Evolutionary conservation across 2,888 invertebrate species (phyloP), one percentile per base, ranked within the genome.

Genomic region (Harpalus rubripes): DNA sequence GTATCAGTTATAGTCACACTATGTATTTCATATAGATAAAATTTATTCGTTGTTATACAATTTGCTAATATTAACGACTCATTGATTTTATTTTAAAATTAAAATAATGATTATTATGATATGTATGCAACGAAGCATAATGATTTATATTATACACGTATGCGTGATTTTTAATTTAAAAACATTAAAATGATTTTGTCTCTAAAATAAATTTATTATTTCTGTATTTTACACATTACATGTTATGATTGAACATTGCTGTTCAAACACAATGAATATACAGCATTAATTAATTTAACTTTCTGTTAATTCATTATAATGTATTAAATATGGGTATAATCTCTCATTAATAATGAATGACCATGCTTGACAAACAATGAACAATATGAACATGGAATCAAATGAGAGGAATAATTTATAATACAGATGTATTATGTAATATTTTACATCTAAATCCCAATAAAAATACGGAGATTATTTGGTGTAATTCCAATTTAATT

Each of bases 81-180:
- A 52, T 52, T 52, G 44, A 52, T 52, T 52, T 52, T 52, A 52
- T 52, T 52, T 52, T 52, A 52, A 52, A 52, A 10, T 52, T 52
- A 52, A 52, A 52, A 52, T 52, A 52, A 52, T 52, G 10, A 52
- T 52, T 52, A 52, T 52, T 52, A 52, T 52, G 12, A 52, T 52
- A 12, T 2, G 5, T 52, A 52, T 52, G 44, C 44, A 52, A 8
- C 44, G 6, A 12, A 52, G 44, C 12, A 52, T 52, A 8, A 52
- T 12, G 10, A 52, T 52, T 52, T 52, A 52, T 52, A 52, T 52
- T 52, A 32, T 5, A 32, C 32, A 32, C 32, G 32, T 52, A 52
- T 52, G 10, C 10, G 32, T 3, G 10, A 52, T 12, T 52, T 8
- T 6, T 52, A 52, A 52, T 52, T 52, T 6, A 52, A 52, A 52